Evolutionary conservation across 2,797 vertebrate species (phyloP).

Genomic region (Brachyrhaphis roseni): DNA sequence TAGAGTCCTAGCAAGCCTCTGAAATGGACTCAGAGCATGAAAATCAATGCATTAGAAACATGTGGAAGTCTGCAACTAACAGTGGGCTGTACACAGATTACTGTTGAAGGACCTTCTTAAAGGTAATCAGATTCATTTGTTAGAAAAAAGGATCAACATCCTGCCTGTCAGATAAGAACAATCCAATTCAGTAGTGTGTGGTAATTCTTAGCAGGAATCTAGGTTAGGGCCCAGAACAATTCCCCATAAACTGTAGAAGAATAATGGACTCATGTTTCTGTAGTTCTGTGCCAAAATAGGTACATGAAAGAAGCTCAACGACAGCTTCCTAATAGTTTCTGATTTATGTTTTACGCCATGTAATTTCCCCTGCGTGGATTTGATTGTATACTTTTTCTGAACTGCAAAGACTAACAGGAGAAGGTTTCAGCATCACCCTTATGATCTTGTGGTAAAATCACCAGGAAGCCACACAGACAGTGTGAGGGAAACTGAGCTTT

Average conservation of each 20-base stretch:
- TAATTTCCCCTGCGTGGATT: background rate
- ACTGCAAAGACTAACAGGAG: background rate
- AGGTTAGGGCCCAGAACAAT: slow-evolving; percentile 32
- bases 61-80: slow-evolving; percentile 37
- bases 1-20: slow-evolving; percentile 42
- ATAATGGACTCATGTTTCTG: background rate
- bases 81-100: slow-evolving; percentile 20
- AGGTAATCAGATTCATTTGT: slow-evolving; percentile 64
- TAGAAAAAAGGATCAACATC: slow-evolving; percentile 59
- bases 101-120: slow-evolving; percentile 20
- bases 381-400: background rate
- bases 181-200: slow-evolving; percentile 36
- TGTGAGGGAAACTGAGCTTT: slow-evolving; percentile 7
- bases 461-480: background rate
- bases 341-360: background rate
- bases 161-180: slow-evolving; percentile 57
- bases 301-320: background rate
- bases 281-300: slow-evolving; percentile 3
- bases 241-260: background rate
- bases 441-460: background rate
- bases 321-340: background rate
- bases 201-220: slow-evolving; percentile 51
- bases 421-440: slow-evolving; percentile 1
- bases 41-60: slow-evolving; percentile 69
- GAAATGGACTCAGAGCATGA: slow-evolving; percentile 47